These are phyloP conservation scores for Dendropsophus ebraccatus DNA, from an alignment of 2,113 vertebrate species.

Conservation along the genomic window DNA sequence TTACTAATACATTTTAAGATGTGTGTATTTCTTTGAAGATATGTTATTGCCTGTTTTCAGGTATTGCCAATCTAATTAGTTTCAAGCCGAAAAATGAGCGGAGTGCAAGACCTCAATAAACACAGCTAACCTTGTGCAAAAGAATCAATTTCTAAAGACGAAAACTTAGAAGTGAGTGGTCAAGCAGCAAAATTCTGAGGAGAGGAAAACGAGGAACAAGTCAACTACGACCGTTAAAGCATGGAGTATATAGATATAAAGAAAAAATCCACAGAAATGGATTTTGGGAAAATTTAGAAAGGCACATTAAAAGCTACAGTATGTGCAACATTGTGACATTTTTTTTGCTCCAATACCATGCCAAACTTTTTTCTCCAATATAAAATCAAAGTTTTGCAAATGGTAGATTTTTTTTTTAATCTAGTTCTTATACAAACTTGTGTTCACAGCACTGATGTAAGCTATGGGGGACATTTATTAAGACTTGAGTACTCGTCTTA, in stretches of 20 bases:
- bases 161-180: slow-evolving; percentile 63
- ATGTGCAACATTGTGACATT: no score
- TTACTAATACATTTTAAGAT: slow-evolving; percentile 54
- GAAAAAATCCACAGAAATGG: background rate
- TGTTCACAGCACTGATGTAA: no score
- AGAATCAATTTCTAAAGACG: slow-evolving; percentile 72
- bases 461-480: no score
- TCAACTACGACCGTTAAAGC: slow-evolving; percentile 68
- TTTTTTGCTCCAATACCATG: no score
- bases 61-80: slow-evolving; percentile 59
- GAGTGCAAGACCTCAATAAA: slow-evolving; percentile 70
- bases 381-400: no score
- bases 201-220: slow-evolving; percentile 48
- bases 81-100: slow-evolving; percentile 61
- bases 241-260: background rate
- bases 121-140: slow-evolving; percentile 64
- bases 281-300: background rate
- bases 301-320: background rate
- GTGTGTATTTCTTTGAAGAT: slow-evolving; percentile 46
- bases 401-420: no score
- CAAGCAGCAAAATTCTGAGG: slow-evolving; percentile 62
- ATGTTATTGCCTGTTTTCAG: slow-evolving; percentile 56
- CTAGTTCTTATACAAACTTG: no score
- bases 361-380: no score
- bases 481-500: no score